Base-by-base conservation (phyloP, 2,113 vertebrate species). In the Elgaria multicarinata region DNA sequence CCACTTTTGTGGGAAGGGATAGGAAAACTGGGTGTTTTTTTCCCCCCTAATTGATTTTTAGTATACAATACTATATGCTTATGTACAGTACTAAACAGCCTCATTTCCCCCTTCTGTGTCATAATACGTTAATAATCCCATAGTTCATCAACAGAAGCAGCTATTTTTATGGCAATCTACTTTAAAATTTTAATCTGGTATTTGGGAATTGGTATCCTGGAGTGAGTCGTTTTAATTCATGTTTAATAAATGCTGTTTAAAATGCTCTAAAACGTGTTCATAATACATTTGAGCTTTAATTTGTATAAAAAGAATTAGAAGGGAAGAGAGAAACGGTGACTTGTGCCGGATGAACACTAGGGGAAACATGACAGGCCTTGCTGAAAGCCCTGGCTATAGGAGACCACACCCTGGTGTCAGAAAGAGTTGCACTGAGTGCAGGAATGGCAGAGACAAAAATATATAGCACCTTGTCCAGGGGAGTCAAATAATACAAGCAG, bases 161-260 rank as follows among this genome's bases (percentile, higher is more conserved):
- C 66, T 71, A 71, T 42, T 81, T 53, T 55, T 50, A 33, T 72
- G 7, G 77, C 76, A 39, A 85, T 44, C 24, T 67, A 46, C 72
- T 82, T 89, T 84, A 53, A 55, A 62, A 78, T 42, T 78, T 89
- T 89, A 77, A 89, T 84, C n/a, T 89, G n/a, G 2, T 42, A 39
- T 69, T 78, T 77, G 72, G 75, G 62, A 89, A 89, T 53, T 39
- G 58, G 16, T 50, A 55, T 84, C 62, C n/a, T 85, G 74, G n/a
- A 89, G n/a, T 85, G 86, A 79, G 75, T 50, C 75, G 28, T 79
- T 78, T 66, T 36, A 87, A 67, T 89, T 85, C 55, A 58, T 85
- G 46, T 71, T 89, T 89, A 89, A 85, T 77, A 85, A 85, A 85
- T 85, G 81, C 72, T 78, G 74, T 78, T 62, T 89, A 42, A 85